These are phyloP conservation scores for Trogon melanurus DNA, from an alignment of 2,113 vertebrate species.

Conservation along the genomic window DNA sequence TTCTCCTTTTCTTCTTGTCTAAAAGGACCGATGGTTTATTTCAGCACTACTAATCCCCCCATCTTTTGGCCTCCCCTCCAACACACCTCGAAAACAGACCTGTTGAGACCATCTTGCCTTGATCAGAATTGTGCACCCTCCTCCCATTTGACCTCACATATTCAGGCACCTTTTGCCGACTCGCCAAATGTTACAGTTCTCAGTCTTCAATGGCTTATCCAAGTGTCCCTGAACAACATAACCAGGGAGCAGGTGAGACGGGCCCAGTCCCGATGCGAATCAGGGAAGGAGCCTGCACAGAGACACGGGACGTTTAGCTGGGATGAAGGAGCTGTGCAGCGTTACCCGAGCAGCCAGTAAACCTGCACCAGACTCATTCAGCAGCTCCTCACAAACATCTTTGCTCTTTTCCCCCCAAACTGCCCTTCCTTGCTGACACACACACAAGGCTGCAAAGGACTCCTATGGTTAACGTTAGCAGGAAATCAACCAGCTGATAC, in stretches of 20 bases:
- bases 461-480: fast-evolving
- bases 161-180: neutral
- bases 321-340: neutral
- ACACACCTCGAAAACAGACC: neutral
- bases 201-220: neutral
- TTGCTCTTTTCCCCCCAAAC: fast-evolving
- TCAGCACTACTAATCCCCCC: neutral
- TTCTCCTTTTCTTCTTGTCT: neutral
- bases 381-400: neutral
- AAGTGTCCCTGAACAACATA: neutral
- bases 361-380: neutral
- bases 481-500: neutral
- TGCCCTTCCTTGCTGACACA: neutral
- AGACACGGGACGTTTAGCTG: neutral
- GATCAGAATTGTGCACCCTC: neutral
- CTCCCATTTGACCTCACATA: neutral
- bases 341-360: neutral
- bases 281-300: neutral
- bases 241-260: neutral
- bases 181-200: neutral
- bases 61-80: neutral
- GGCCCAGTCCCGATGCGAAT: neutral
- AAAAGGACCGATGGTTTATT: neutral
- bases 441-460: neutral
- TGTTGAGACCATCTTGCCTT: neutral